These are phyloP conservation scores for Phrynocephalus guinanensis DNA, from an alignment of 2,797 vertebrate species.

Conservation along the genomic window DNA sequence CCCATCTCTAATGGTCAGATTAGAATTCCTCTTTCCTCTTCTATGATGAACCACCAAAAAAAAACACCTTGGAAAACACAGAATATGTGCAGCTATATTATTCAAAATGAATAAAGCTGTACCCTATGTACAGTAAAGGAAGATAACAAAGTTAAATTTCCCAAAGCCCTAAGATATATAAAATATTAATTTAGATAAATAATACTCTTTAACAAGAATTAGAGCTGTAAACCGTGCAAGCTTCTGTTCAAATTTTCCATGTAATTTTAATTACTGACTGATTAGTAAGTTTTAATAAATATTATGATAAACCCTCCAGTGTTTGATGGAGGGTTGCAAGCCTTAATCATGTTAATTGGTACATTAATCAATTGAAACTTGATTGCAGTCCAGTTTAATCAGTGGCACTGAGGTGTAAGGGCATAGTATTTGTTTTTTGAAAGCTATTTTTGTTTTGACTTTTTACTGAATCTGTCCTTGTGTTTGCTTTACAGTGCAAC, in stretches of 20 bases:
- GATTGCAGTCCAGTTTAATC: not conserved
- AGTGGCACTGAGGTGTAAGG: not conserved
- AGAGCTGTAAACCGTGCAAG: not conserved
- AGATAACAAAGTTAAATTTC: not conserved
- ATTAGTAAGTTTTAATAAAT: not conserved
- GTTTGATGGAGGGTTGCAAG: not conserved
- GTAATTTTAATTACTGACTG: conserved; percentile 9
- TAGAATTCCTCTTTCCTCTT: not conserved
- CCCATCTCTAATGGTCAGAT: conserved; percentile 9
- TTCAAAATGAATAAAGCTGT: not conserved
- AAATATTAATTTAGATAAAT: not conserved
- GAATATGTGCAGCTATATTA: no score
- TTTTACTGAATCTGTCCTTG: not conserved
- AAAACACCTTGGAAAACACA: not conserved
- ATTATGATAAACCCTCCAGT: not conserved
- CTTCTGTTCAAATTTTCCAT: not conserved
- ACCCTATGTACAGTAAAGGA: not conserved
- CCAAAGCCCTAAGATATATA: not conserved
- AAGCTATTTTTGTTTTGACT: not conserved
- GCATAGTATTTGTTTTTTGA: not conserved
- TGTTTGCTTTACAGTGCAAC: not conserved
- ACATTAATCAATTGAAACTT: conserved; percentile 10
- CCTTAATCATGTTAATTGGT: conserved; percentile 12
- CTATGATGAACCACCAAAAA: not conserved
- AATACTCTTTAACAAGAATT: not conserved